These are phyloP conservation scores for Helicoverpa zea DNA, from an alignment of 1,140 invertebrate genomes.

Conservation along the genomic window DNA sequence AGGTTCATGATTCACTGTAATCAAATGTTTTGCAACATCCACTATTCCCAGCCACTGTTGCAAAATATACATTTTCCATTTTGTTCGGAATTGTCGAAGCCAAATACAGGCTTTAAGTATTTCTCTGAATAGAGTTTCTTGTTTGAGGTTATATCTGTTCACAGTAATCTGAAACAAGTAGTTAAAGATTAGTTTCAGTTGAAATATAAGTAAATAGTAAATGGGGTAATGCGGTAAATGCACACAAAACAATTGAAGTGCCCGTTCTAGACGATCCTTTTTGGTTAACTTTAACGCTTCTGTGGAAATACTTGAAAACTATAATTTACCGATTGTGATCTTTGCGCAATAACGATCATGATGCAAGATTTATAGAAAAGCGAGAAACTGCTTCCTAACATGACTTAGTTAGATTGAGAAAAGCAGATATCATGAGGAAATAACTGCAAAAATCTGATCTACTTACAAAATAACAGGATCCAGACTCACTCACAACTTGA, in stretches of 20 bases:
- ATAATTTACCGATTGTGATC: no score
- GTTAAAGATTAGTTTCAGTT: background rate
- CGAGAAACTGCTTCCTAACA: no score
- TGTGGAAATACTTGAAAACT: no score
- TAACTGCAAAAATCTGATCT: background rate
- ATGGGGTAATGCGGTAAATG: background rate
- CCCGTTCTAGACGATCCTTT: background rate
- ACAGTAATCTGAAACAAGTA: conserved; percentile 10
- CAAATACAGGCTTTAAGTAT: background rate
- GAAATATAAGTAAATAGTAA: background rate
- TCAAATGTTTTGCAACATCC: background rate
- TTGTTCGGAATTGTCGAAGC: background rate
- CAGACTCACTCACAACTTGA: conserved; percentile 29
- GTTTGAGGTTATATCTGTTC: background rate
- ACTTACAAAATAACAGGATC: conserved; percentile 10
- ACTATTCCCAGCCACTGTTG: background rate
- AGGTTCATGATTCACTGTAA: background rate
- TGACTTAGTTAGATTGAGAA: background rate
- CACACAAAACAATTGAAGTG: background rate
- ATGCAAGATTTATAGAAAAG: no score
- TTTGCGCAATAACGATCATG: no score
- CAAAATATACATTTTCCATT: conserved; percentile 6
- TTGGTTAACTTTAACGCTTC: no score
- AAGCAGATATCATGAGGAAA: background rate
- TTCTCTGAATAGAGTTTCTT: conserved; percentile 9